A percentile compares a stretch with the other conserved stretches of the same genome.
Evolutionary conservation across 2,888 invertebrate genomes (phyloP).

Genomic region (Eupithecia vulgata): DNA sequence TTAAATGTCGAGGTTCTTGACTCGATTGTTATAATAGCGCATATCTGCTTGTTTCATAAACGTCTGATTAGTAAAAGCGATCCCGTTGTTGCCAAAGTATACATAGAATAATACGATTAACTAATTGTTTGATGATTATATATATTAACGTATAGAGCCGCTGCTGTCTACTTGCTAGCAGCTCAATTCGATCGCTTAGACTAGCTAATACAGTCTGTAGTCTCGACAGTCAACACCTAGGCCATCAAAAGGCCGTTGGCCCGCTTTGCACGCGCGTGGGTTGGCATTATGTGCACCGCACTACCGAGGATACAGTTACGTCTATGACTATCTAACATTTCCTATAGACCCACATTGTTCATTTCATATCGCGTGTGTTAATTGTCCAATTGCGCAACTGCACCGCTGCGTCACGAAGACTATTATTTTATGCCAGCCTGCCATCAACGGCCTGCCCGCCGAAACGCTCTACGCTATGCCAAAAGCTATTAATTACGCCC

Average conservation of each 20-base stretch:
- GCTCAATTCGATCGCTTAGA: slow-evolving; percentile 35
- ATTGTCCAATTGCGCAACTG: slow-evolving; percentile 75
- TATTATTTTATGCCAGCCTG: slow-evolving; percentile 63
- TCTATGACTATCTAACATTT: slow-evolving; percentile 62
- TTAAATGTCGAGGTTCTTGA: slow-evolving; percentile 78
- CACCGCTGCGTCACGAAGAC: slow-evolving; percentile 68
- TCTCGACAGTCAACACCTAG: slow-evolving; percentile 59
- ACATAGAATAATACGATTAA: slow-evolving; percentile 12
- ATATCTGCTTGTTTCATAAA: slow-evolving; percentile 51
- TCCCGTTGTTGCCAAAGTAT: slow-evolving; percentile 43
- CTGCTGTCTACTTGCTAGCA: slow-evolving; percentile 11
- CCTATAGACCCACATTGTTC: slow-evolving; percentile 65
- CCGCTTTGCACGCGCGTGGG: slow-evolving; percentile 72
- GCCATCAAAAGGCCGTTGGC: slow-evolving; percentile 71
- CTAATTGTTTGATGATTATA: slow-evolving; percentile 18
- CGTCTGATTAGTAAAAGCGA: slow-evolving; percentile 41
- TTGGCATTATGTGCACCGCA: slow-evolving; percentile 65
- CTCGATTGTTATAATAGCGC: slow-evolving; percentile 56
- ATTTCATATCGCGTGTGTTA: slow-evolving; percentile 65
- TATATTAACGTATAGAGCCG: slow-evolving; percentile 3
- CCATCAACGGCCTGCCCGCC: slow-evolving; percentile 52
- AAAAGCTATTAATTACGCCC: slow-evolving; percentile 82
- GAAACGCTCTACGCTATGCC: slow-evolving; percentile 74
- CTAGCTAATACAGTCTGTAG: slow-evolving; percentile 52
- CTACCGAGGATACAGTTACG: slow-evolving; percentile 66